phyloP scores from a whole-genome alignment of 2,888 invertebrate species.

The Himalopsyche anomala region DNA sequence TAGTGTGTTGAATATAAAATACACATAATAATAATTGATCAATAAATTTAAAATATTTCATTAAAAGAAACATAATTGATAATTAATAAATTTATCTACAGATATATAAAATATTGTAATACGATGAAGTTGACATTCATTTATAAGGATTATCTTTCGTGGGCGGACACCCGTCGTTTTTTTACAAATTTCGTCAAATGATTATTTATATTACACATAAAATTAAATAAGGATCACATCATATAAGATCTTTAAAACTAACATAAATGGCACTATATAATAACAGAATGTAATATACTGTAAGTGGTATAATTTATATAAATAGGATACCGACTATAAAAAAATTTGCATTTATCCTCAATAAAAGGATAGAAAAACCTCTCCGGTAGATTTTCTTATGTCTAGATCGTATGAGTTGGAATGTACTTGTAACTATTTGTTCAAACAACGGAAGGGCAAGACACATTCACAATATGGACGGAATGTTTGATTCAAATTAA shows the following conservation, averaged over 20 bases:
- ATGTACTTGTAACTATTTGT: not conserved
- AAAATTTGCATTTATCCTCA: not conserved
- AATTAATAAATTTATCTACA: no score
- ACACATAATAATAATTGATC: no score
- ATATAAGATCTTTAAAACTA: not conserved
- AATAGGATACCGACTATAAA: constrained; percentile 12
- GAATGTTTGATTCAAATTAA: constrained; percentile 28
- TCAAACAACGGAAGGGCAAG: constrained; percentile 17
- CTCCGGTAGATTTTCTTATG: not conserved
- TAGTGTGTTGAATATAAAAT: no score
- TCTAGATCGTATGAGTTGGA: not conserved
- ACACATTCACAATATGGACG: constrained; percentile 37
- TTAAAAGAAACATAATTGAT: no score
- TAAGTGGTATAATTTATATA: constrained; percentile 32
- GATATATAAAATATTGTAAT: no score
- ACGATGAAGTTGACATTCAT: no score
- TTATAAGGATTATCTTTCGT: no score
- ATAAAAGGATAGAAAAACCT: constrained; percentile 4
- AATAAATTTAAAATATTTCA: no score
- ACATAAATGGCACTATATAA: constrained; percentile 32
- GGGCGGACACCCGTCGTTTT: no score
- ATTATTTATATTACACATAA: not conserved
- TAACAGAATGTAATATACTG: constrained; percentile 10
- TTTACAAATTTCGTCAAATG: no score
- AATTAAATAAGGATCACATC: constrained; percentile 8